phyloP scores from a whole-genome alignment of 2,888 invertebrate species.

The Campoletis raptor region DNA sequence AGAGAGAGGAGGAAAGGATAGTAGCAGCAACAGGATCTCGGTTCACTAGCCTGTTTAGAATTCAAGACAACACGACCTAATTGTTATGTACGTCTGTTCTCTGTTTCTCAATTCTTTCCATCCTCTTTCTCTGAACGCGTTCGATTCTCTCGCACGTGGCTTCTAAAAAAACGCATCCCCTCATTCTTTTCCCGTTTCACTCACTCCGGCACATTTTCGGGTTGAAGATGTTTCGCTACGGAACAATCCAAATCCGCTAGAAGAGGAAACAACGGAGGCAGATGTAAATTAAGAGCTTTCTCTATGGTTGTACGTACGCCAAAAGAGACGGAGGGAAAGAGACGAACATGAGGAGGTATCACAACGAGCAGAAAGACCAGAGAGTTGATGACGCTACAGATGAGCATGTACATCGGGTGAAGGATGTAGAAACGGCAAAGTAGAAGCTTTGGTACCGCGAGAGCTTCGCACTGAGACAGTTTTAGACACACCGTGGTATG shows the following conservation, averaged over 20 bases:
- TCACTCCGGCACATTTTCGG: conserved; percentile 48
- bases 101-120: conserved; percentile 62
- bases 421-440: conserved; percentile 40
- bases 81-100: conserved; percentile 81
- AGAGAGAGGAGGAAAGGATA: conserved; percentile 17
- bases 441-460: conserved; percentile 67
- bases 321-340: neutral
- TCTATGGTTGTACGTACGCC: conserved; percentile 54
- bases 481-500: conserved; percentile 79
- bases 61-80: conserved; percentile 84
- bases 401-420: conserved; percentile 35
- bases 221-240: conserved; percentile 31
- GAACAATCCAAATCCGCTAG: conserved; percentile 28
- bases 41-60: conserved; percentile 84
- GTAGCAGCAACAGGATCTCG: conserved; percentile 72
- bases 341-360: conserved; percentile 16
- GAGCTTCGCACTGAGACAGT: conserved; percentile 74
- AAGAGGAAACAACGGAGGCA: conserved; percentile 62
- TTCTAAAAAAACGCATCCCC: conserved; percentile 46
- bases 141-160: conserved; percentile 62
- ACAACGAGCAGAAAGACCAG: conserved; percentile 48
- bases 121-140: conserved; percentile 54
- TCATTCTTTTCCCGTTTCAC: conserved; percentile 51
- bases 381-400: conserved; percentile 50
- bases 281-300: conserved; percentile 81